A percentile compares a stretch with the other conserved stretches of the same genome.
phyloP scores from a whole-genome alignment of 2,113 vertebrate genomes.

The Pituophis catenifer region DNA sequence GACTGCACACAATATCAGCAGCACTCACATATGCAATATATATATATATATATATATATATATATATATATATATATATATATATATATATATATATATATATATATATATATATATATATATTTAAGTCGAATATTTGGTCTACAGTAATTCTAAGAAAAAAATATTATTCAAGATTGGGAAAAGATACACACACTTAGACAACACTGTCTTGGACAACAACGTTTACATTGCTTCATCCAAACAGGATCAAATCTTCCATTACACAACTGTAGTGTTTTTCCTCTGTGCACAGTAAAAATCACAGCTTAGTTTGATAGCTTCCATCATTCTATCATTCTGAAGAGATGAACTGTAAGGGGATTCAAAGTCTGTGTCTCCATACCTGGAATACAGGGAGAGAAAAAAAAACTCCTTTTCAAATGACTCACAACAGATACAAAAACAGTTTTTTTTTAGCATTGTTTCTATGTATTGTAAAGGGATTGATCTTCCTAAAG shows the following conservation, averaged over 20 bases:
- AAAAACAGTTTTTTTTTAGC: background rate
- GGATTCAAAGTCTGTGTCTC: slow-evolving; percentile 47
- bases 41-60: slow-evolving; percentile 65
- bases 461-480: background rate
- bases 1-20: slow-evolving; percentile 70
- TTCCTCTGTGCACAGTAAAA: slow-evolving; percentile 53
- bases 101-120: slow-evolving; percentile 67
- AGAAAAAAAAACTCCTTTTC: background rate
- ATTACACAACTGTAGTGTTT: slow-evolving; percentile 77
- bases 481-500: background rate
- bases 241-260: slow-evolving; percentile 68
- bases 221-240: slow-evolving; percentile 73
- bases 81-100: slow-evolving; percentile 70
- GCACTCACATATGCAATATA: slow-evolving; percentile 75
- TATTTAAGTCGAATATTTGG: slow-evolving; percentile 74
- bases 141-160: slow-evolving; percentile 71
- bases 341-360: slow-evolving; percentile 55
- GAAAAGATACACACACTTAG: slow-evolving; percentile 61
- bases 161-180: slow-evolving; percentile 66
- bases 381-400: slow-evolving; percentile 48
- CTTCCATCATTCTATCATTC: slow-evolving; percentile 61
- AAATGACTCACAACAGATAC: background rate
- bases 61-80: slow-evolving; percentile 64
- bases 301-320: slow-evolving; percentile 81
- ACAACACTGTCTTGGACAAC: slow-evolving; percentile 60